Evolutionary conservation across 64 coral and sea anemone genomes (phyloP), one percentile per base, ranked within the genome.

Genomic region (Montipora foliosa): DNA sequence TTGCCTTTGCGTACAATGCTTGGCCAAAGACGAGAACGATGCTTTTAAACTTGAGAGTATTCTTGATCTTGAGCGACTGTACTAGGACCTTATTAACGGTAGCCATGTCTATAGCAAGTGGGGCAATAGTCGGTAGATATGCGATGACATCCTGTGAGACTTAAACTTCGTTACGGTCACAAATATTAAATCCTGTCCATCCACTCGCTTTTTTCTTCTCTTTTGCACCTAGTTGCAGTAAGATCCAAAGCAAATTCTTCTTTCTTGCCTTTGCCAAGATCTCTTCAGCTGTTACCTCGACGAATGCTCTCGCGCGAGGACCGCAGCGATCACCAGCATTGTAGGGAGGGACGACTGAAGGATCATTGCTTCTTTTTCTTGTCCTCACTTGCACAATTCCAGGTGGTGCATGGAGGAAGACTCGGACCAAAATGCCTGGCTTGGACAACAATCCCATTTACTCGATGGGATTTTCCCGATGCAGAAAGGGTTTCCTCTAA

Each of bases 181-280:
- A 69, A 82, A 94, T 94, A 49, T 94, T 94, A 16, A 94, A 84
- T 15, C 86, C 87, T 19, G 93, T 89, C 87, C 85, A 89, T 53
- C 87, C 73, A 88, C 92, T 88, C 37, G 76, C 75, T 13, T 53
- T 20, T 78, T 90, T 52, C 29, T 37, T 37, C 29, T 37, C 29
- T 37, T 85, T 95, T 47, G 79, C 87, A 21, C 85, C 85, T 55
- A 90, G 93, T 61, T 88, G 79, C 37, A 88, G 84, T 74, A 93
- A 52, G 51, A 53, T 61, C 89, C 76, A 71, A 83, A 84, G 49
- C 44, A 94, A 62, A 88, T 94, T 89, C 59, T 89, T 94, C 79
- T 70, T 82, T 75, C 79, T 59, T 57, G 87, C 87, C 81, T 94
- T 78, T 74, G 47, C 79, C 20, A 82, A 37, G 67, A 94, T 81